Percentiles rank a stretch among this genome's conserved stretches.
These are phyloP conservation scores for Tinea trinotella DNA, from an alignment of 2,888 invertebrate genomes.

Conservation along the genomic window DNA sequence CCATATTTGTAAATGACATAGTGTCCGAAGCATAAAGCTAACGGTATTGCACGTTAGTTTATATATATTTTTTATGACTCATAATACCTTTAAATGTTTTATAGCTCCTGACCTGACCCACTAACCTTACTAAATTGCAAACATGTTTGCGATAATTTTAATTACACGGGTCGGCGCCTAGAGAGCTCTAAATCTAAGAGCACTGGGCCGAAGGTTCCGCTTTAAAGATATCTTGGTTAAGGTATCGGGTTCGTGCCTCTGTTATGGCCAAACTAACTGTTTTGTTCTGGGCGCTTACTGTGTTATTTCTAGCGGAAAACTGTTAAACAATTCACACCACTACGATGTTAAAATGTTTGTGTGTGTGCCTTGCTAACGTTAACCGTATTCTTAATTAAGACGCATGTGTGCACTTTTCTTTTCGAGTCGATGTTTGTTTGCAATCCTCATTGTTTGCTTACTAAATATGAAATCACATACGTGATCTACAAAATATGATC, in stretches of 20 bases:
- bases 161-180: not conserved
- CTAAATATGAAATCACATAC: not conserved
- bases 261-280: conserved; percentile 51
- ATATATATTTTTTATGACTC: conserved; percentile 6
- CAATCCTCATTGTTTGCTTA: not conserved
- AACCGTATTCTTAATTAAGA: conserved; percentile 12
- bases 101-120: conserved; percentile 1
- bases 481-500: conserved; percentile 1
- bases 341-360: conserved; percentile 3
- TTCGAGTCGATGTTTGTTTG: conserved; percentile 2
- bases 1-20: not conserved
- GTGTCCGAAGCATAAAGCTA: not conserved
- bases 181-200: conserved; percentile 1
- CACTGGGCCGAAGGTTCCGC: conserved; percentile 43
- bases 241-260: conserved; percentile 30
- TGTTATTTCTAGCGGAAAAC: conserved; percentile 17
- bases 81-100: not conserved
- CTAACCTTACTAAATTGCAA: not conserved
- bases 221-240: conserved; percentile 44
- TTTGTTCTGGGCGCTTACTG: conserved; percentile 20
- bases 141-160: conserved; percentile 14
- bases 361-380: not conserved
- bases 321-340: conserved; percentile 17
- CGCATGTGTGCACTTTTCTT: conserved; percentile 11
- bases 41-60: conserved; percentile 4